Percentiles rank a stretch among this genome's conserved stretches.
Evolutionary conservation across 1,140 invertebrate genomes (phyloP).

Genomic region (Aleiodes sp.): DNA sequence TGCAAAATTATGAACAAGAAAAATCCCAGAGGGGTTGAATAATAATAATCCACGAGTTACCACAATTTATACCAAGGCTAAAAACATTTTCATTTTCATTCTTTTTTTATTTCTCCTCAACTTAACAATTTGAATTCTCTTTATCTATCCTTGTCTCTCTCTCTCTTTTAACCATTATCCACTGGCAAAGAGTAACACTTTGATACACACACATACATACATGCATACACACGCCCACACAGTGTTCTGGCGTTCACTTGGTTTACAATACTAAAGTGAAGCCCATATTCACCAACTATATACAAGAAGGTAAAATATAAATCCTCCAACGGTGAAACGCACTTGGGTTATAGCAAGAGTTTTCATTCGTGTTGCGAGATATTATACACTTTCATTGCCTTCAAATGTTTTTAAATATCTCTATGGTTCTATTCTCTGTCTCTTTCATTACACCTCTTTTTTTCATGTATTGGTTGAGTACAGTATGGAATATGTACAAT

Average conservation of each 20-base stretch:
- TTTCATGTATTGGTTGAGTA: not conserved
- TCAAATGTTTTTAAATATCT: slow-evolving; percentile 13
- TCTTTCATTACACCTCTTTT: not conserved
- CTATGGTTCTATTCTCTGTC: not conserved
- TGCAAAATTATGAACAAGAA: too few species aligned
- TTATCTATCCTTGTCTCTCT: slow-evolving; percentile 1
- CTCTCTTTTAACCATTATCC: slow-evolving; percentile 10
- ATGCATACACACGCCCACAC: slow-evolving; percentile 1
- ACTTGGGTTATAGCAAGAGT: slow-evolving; percentile 20
- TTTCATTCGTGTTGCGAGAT: not conserved
- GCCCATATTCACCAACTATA: not conserved
- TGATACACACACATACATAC: not conserved
- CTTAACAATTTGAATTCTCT: not conserved
- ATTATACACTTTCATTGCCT: slow-evolving; percentile 13
- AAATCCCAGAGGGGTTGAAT: not conserved
- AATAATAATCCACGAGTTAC: not conserved
- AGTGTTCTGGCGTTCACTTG: not conserved
- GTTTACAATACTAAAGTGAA: not conserved
- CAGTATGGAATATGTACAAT: not conserved
- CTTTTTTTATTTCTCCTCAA: not conserved
- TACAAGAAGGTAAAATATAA: slow-evolving; percentile 1
- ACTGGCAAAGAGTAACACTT: too few species aligned
- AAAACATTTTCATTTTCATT: not conserved
- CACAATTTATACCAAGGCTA: slow-evolving; percentile 1
- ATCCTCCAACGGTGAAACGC: slow-evolving; percentile 25